These are phyloP conservation scores for Trachurus trachurus DNA, from an alignment of 2,797 vertebrate species.

Conservation along the genomic window DNA sequence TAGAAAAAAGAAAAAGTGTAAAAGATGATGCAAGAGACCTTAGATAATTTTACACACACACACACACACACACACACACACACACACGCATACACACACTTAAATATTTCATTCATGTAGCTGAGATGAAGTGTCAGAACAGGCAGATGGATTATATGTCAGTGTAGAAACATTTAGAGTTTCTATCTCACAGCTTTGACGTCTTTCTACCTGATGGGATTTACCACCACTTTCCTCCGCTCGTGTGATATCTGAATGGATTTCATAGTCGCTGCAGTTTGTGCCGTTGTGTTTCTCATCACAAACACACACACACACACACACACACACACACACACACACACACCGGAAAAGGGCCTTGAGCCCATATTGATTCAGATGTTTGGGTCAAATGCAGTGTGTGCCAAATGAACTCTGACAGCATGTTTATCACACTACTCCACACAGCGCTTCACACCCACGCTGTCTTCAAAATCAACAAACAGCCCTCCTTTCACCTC, in stretches of 20 bases:
- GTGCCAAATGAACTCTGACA: slow-evolving; percentile 81
- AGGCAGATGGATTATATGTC: neutral
- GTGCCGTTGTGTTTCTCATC: slow-evolving; percentile 29
- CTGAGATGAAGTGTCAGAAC: neutral
- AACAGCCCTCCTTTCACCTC: slow-evolving; percentile 74
- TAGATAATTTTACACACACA: neutral
- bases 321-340: no score
- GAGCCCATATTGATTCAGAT: slow-evolving; percentile 77
- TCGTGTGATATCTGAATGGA: slow-evolving; percentile 25
- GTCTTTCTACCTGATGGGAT: slow-evolving; percentile 7
- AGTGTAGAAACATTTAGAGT: neutral
- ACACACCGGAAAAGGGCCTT: slow-evolving; percentile 39
- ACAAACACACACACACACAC: no score
- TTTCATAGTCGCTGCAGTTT: slow-evolving; percentile 17
- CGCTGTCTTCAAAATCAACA: slow-evolving; percentile 74
- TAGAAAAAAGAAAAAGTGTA: neutral
- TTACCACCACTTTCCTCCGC: neutral
- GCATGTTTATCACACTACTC: slow-evolving; percentile 76
- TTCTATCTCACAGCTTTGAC: neutral
- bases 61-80: no score
- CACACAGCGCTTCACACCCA: slow-evolving; percentile 77
- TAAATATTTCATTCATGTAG: neutral
- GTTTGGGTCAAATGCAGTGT: slow-evolving; percentile 76
- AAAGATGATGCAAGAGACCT: neutral
- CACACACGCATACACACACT: neutral